phyloP scores from a whole-genome alignment of 2,797 vertebrate genomes.

The Enoplosus armatus region DNA sequence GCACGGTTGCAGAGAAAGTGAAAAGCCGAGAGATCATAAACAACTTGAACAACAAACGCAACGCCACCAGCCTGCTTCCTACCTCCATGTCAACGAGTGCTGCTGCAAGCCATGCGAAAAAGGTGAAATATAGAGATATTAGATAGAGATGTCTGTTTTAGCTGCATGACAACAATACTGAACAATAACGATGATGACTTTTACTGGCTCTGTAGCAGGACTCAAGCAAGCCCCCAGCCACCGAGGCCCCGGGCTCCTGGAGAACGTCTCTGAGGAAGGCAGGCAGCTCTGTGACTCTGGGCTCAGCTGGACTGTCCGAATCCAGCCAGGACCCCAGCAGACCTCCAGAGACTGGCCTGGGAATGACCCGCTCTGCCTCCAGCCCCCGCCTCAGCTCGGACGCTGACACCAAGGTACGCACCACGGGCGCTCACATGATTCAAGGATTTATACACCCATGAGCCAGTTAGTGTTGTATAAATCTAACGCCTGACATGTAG shows the following conservation, averaged over 20 bases:
- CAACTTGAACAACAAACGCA: constrained; percentile 91
- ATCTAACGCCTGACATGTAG: constrained; percentile 20
- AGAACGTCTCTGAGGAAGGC: constrained; percentile 88
- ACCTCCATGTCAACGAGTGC: constrained; percentile 77
- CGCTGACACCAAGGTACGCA: constrained; percentile 81
- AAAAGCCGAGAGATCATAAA: constrained; percentile 90
- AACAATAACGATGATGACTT: not conserved
- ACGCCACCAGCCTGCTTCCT: constrained; percentile 78
- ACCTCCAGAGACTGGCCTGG: constrained; percentile 69
- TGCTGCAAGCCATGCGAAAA: constrained; percentile 80
- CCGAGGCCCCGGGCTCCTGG: constrained; percentile 86
- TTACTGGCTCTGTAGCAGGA: constrained; percentile 65
- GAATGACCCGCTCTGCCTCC: constrained; percentile 88
- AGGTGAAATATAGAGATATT: constrained; percentile 66
- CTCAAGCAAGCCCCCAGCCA: constrained; percentile 69
- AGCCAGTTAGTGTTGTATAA: constrained; percentile 21
- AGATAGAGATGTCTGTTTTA: not conserved
- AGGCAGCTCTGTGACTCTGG: constrained; percentile 86
- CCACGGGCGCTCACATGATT: constrained; percentile 1
- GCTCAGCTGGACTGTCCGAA: constrained; percentile 80
- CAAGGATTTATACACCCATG: constrained; percentile 10
- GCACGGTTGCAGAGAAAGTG: constrained; percentile 83
- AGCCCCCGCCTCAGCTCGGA: constrained; percentile 89
- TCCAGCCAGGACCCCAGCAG: constrained; percentile 76
- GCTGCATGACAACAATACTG: not conserved